Evolutionary conservation across 2,797 vertebrate genomes (phyloP).

Genomic region (Leptoclinus maculatus): DNA sequence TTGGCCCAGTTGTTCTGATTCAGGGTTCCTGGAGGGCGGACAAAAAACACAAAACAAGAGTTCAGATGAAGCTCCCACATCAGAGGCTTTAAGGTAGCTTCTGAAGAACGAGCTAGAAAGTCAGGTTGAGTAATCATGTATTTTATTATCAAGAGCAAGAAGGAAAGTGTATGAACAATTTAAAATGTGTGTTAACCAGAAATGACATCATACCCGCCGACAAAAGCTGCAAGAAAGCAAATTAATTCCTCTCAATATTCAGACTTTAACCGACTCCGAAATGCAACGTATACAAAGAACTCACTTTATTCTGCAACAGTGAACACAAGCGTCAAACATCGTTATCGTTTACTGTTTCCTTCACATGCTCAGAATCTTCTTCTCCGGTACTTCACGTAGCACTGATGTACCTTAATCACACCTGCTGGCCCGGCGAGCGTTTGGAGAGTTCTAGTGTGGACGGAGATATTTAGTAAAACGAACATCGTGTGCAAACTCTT

Average conservation of each 20-base stretch:
- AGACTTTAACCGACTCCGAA: neutral
- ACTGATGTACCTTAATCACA: neutral
- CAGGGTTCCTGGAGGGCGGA: slow-evolving; percentile 87
- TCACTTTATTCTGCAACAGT: too few species aligned
- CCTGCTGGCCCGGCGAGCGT: neutral
- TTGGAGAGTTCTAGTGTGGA: neutral
- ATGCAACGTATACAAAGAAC: too few species aligned
- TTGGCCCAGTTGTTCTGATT: slow-evolving; percentile 97
- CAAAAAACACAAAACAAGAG: neutral
- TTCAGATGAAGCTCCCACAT: neutral
- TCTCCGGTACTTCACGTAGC: neutral
- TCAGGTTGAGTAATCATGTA: neutral
- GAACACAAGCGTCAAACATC: too few species aligned
- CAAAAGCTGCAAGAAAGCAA: neutral
- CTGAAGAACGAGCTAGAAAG: neutral
- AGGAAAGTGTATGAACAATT: neutral
- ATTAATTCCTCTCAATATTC: neutral
- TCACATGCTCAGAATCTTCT: neutral
- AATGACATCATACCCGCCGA: neutral
- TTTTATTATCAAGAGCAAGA: neutral
- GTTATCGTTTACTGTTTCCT: neutral
- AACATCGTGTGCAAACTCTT: neutral
- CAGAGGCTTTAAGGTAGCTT: neutral
- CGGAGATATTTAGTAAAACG: neutral
- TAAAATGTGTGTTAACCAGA: too few species aligned